These are phyloP conservation scores for Gopherus evgoodei DNA, from an alignment of 2,113 vertebrate species.

Conservation along the genomic window DNA sequence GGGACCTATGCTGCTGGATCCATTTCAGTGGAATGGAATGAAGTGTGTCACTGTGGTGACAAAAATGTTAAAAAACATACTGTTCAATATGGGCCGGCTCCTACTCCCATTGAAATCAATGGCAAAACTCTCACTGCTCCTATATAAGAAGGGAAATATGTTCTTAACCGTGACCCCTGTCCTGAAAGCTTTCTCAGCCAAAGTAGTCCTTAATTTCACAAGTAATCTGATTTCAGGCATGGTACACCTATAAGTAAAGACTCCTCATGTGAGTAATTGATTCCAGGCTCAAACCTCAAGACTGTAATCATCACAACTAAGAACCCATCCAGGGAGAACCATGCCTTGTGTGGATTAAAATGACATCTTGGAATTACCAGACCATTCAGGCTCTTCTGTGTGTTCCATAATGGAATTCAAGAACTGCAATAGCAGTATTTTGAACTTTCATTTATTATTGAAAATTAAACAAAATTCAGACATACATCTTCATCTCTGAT, in stretches of 20 bases:
- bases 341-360: neutral
- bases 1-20: neutral
- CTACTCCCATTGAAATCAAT: neutral
- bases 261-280: neutral
- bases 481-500: neutral
- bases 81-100: accelerated
- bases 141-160: neutral
- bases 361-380: neutral
- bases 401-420: neutral
- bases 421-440: neutral
- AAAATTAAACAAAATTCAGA: neutral
- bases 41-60: neutral
- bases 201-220: neutral
- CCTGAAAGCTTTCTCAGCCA: neutral
- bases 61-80: neutral
- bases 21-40: neutral
- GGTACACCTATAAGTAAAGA: neutral
- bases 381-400: neutral
- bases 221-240: neutral
- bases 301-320: neutral
- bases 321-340: neutral
- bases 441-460: neutral
- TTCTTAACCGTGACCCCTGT: neutral
- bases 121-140: neutral
- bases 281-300: neutral